Base-by-base conservation (phyloP, 2,888 invertebrate genomes). In the Mesopsocus fuscifrons region DNA sequence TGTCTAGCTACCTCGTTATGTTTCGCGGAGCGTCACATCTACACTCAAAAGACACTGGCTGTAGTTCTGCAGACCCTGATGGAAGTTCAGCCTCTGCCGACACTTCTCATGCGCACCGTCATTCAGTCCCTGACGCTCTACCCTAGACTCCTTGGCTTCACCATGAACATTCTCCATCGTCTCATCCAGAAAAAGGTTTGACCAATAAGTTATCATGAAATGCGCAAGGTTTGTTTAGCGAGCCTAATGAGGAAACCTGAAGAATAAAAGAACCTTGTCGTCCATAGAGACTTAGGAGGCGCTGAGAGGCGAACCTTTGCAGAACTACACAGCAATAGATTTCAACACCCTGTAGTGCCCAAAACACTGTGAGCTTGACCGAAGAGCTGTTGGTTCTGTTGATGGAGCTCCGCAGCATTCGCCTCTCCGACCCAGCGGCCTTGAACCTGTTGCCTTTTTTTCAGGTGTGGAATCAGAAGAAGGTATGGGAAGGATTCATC, bases 401-500 rank as follows among this genome's bases (percentile, higher is more conserved):
- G n/a, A n/a, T n/a, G n/a, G n/a, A n/a, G n/a, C n/a, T n/a, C n/a
- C n/a, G n/a, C n/a, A n/a, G n/a, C n/a, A n/a, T n/a, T n/a, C n/a
- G n/a, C n/a, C n/a, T n/a, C n/a, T n/a, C n/a, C n/a, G n/a, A n/a
- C n/a, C n/a, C n/a, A n/a, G n/a, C n/a, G n/a, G n/a, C n/a, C n/a
- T n/a, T n/a, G n/a, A n/a, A n/a, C n/a, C n/a, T n/a, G n/a, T n/a
- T n/a, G n/a, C n/a, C n/a, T n/a, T n/a, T n/a, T n/a, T n/a, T 41
- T 1, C 53, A 78, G 76, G 91, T 95, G 8, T 97, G 97, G 97
- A 82, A 77, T 47, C 82, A 92, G 57, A 88, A 89, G 52, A 87
- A 89, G 50, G 88, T 94, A 2, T 97, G 95, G 95, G 95, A 95
- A 58, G 95, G 95, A 1, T 95, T 97, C 64, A 72, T 97, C 16